These are phyloP conservation scores for Aleiodes leptofemur DNA, from an alignment of 2,888 invertebrate species.

Conservation along the genomic window DNA sequence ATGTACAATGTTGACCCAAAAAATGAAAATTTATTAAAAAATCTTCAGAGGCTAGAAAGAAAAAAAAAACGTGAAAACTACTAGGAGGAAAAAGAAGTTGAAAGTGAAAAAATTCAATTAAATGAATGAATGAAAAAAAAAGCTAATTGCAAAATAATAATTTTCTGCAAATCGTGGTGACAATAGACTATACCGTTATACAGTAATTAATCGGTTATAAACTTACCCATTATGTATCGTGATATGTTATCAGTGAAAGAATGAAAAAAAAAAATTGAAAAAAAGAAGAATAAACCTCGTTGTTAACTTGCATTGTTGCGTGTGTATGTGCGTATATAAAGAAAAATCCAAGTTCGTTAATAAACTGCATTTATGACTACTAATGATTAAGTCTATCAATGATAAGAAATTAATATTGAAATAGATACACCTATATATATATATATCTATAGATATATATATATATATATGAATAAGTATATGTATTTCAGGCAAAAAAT, in stretches of 20 bases:
- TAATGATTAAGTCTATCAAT: constrained; percentile 33
- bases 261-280: constrained; percentile 34
- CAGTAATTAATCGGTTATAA: constrained; percentile 61
- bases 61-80: constrained; percentile 28
- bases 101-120: constrained; percentile 31
- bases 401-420: constrained; percentile 24
- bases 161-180: constrained; percentile 69
- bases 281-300: constrained; percentile 51
- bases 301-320: constrained; percentile 62
- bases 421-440: constrained; percentile 18
- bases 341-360: constrained; percentile 64
- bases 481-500: constrained; percentile 6
- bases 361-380: constrained; percentile 46
- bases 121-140: constrained; percentile 39
- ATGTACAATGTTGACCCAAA: constrained; percentile 39
- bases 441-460: constrained; percentile 13
- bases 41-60: constrained; percentile 41
- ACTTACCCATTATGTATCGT: constrained; percentile 54
- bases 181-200: constrained; percentile 71
- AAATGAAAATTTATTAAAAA: constrained; percentile 14
- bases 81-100: constrained; percentile 18
- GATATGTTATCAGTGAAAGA: constrained; percentile 51
- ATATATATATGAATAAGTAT: background rate
- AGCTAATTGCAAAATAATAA: constrained; percentile 45
- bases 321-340: constrained; percentile 52